Conservation (phyloP, 1,140 invertebrate species). For the Tyrophagus putrescentiae region DNA sequence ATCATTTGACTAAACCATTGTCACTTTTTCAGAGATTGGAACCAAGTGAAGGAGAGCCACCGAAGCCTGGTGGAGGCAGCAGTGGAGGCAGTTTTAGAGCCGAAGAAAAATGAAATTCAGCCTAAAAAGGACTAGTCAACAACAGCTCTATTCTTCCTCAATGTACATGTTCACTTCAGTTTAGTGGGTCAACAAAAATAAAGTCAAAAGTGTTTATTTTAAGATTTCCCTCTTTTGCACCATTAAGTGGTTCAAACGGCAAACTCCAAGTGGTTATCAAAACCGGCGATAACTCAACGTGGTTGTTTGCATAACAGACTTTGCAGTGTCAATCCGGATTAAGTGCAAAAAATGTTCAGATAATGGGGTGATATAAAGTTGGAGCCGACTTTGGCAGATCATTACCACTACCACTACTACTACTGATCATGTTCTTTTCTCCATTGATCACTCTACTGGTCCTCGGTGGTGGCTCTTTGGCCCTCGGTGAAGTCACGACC, state of each 20-base stretch:
- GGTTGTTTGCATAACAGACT: no score
- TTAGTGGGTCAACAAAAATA: neutral
- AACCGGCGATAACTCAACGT: no score
- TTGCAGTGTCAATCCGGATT: no score
- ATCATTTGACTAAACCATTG: conserved; percentile 16
- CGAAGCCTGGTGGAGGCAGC: conserved; percentile 60
- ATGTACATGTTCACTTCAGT: neutral
- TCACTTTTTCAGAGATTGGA: conserved; percentile 48
- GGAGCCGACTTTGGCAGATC: no score
- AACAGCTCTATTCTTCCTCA: neutral
- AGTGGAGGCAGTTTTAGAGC: conserved; percentile 62
- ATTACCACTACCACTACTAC: no score
- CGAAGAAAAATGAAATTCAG: conserved; percentile 52
- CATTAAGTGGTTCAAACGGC: no score
- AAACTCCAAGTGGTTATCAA: no score
- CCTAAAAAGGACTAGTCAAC: conserved; percentile 31
- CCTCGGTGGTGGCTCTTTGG: neutral
- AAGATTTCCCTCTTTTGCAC: no score
- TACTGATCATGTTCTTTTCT: neutral
- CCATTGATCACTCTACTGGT: neutral
- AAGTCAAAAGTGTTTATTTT: conserved; percentile 1
- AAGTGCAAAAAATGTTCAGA: no score
- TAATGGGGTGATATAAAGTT: no score
- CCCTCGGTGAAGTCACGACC: neutral
- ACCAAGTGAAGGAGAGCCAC: conserved; percentile 45